Evolutionary conservation across 2,888 invertebrate genomes (phyloP), one percentile per base, ranked within the genome.

Genomic region (Mellilla xanthometata): DNA sequence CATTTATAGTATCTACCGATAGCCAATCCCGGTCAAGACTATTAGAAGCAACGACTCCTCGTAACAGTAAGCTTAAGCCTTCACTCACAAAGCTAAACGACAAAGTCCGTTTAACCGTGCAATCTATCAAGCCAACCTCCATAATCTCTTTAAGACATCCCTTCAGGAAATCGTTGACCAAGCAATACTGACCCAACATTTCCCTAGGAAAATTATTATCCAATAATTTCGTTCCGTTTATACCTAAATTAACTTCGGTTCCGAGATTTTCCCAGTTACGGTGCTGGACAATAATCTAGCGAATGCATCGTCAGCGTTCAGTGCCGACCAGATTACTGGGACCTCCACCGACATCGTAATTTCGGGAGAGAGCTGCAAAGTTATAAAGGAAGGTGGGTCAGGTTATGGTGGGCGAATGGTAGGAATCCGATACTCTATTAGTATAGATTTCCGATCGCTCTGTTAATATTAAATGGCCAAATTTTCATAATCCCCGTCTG

Each of bases 231-330:
- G 60, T 62, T 62, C 62, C 63, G 62, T 62, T 66, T 66, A 73
- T 70, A 71, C 62, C 61, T 63, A 77, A 77, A 78, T 79, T 76
- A 76, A 72, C 71, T 62, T 68, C 54, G 49, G 59, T 61, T 60
- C 65, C 59, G 64, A 65, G 70, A 74, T 75, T 70, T 66, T 61
- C 58, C 57, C 69, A 63, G 69, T 68, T 73, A 72, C 72, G 55
- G 58, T 58, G 61, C 62, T 55, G 62, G 57, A 76, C 72, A 74
- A 76, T 76, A 81, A 79, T 78, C 76, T 68, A 50, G 52, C 49
- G 58, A 71, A 67, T 72, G 80, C 80, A 77, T 59, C 62, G 71
- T 78, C 74, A 78, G 79, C 76, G 56, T 47, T 49, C 57, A 52
- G 48, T 48, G 46, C 12, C 46, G 45, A 39, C 76, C 72, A 69